phyloP scores from a whole-genome alignment of 1,140 invertebrate genomes.

The Yoshiicerus persimilis region DNA sequence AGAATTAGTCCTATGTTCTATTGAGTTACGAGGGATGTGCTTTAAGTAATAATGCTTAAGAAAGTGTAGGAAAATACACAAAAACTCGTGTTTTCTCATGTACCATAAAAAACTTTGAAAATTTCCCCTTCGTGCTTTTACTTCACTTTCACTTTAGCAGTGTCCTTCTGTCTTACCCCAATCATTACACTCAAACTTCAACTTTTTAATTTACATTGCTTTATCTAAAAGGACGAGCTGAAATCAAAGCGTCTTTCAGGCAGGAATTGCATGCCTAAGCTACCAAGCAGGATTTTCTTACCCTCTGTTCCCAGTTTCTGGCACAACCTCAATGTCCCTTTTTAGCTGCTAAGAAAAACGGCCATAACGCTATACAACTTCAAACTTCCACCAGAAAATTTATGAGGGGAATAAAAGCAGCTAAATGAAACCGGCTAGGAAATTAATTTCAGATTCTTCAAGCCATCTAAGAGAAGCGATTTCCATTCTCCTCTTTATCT shows the following conservation, averaged over 20 bases:
- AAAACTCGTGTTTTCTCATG: not conserved
- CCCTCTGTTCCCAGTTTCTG: not conserved
- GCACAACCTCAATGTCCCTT: constrained; percentile 3
- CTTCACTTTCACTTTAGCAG: not conserved
- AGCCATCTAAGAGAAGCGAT: constrained; percentile 7
- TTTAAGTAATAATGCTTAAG: not conserved
- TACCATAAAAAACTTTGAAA: not conserved
- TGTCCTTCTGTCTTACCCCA: not conserved
- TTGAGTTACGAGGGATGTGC: not conserved
- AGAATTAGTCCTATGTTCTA: not conserved
- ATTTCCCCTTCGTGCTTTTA: not conserved
- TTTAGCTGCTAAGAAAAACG: not conserved
- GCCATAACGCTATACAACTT: not conserved
- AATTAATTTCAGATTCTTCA: constrained; percentile 28
- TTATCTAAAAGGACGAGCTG: not conserved
- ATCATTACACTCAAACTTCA: not conserved
- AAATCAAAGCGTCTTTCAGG: not conserved
- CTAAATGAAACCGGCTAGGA: not conserved
- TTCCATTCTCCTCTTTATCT: not conserved
- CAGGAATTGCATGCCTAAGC: not conserved
- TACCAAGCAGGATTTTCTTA: not conserved
- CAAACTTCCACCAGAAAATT: not conserved
- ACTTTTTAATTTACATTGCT: constrained; percentile 3
- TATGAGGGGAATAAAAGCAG: constrained; percentile 1
- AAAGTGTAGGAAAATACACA: not conserved